Evolutionary conservation across 2,888 invertebrate genomes (phyloP).

Genomic region (Mythimna albipuncta): DNA sequence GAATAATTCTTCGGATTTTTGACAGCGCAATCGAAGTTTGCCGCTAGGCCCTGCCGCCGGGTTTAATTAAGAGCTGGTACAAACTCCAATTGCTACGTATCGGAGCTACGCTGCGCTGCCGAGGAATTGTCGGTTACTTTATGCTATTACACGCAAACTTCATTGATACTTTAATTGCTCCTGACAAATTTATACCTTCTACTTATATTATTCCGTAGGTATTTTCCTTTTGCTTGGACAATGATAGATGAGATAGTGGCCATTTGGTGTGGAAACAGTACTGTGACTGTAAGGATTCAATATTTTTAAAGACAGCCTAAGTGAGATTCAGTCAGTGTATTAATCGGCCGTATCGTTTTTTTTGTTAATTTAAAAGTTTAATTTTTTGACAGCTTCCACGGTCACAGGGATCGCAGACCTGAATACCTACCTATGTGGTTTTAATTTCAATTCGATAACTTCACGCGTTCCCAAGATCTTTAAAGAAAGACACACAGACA

Average conservation of each 20-base stretch:
- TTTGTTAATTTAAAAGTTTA: too few relatives aligned
- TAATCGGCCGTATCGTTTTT: too few relatives aligned
- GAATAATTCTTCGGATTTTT: constrained; percentile 91
- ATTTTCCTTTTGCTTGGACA: constrained; percentile 5
- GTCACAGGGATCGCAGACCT: too few relatives aligned
- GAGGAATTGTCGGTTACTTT: constrained; percentile 71
- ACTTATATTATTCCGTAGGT: constrained; percentile 26
- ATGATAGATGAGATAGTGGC: not conserved
- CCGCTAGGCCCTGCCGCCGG: constrained; percentile 84
- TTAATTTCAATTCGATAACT: too few relatives aligned
- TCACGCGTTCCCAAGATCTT: too few relatives aligned
- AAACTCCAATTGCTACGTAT: constrained; percentile 82
- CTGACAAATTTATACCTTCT: constrained; percentile 50
- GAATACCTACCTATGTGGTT: too few relatives aligned
- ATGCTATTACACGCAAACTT: constrained; percentile 74
- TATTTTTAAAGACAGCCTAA: too few relatives aligned
- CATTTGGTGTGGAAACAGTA: not conserved
- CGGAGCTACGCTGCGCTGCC: constrained; percentile 73
- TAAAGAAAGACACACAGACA: too few relatives aligned
- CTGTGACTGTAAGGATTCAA: not conserved
- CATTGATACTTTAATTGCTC: constrained; percentile 71
- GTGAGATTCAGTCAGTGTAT: too few relatives aligned
- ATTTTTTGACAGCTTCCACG: too few relatives aligned
- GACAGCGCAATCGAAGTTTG: constrained; percentile 90
- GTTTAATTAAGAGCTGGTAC: constrained; percentile 87